Conservation (phyloP, 2,888 invertebrate genomes). For the Pomacea canaliculata region DNA sequence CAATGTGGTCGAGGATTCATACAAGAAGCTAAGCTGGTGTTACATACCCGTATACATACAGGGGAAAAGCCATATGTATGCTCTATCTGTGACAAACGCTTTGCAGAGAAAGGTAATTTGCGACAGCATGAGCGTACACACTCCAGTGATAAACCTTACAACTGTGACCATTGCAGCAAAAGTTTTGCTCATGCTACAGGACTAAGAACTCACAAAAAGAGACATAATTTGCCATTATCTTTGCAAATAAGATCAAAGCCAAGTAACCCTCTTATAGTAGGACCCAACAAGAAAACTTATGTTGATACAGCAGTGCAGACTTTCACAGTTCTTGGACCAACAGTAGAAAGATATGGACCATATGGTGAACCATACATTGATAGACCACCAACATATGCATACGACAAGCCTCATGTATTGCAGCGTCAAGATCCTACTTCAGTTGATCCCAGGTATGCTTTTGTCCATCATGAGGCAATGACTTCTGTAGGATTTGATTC, state of each 20-base stretch:
- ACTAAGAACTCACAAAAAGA: slow-evolving; percentile 20
- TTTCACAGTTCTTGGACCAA: slow-evolving; percentile 23
- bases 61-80: slow-evolving; percentile 22
- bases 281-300: slow-evolving; percentile 24
- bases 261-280: background rate
- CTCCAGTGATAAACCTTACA: slow-evolving; percentile 15
- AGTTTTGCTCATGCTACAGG: slow-evolving; percentile 21
- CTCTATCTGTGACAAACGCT: slow-evolving; percentile 24
- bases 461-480: slow-evolving; percentile 25
- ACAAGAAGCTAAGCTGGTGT: slow-evolving; percentile 23
- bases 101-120: slow-evolving; percentile 24
- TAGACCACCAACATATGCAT: slow-evolving; percentile 19
- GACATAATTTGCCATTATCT: slow-evolving; percentile 13
- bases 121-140: slow-evolving; percentile 24
- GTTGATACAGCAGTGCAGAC: slow-evolving; percentile 26
- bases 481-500: slow-evolving; percentile 22
- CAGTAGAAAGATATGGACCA: slow-evolving; percentile 15
- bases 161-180: slow-evolving; percentile 24
- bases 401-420: slow-evolving; percentile 22
- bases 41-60: slow-evolving; percentile 23
- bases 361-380: slow-evolving; percentile 17
- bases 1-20: slow-evolving; percentile 23
- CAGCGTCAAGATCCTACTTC: slow-evolving; percentile 19
- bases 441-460: slow-evolving; percentile 20
- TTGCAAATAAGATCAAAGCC: slow-evolving; percentile 7